A percentile compares a stretch with the other conserved stretches of the same genome.
Evolutionary conservation across 2,113 vertebrate species (phyloP).

Genomic region (Xyliphius kryptos): DNA sequence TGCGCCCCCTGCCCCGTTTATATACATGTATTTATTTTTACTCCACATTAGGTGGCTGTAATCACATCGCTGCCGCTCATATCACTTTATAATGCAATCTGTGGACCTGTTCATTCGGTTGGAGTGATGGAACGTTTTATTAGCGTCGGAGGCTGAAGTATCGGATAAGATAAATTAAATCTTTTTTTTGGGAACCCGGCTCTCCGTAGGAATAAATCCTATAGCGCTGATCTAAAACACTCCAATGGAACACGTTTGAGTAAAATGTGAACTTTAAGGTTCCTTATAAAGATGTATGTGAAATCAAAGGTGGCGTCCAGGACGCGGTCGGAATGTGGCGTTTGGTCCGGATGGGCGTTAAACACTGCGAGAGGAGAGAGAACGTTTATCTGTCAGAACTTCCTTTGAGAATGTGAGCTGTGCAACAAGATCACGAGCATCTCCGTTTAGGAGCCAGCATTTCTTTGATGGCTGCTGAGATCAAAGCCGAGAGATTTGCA

Average conservation of each 20-base stretch:
- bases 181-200: too few species aligned
- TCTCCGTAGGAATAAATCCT: too few species aligned
- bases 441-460: not conserved
- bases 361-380: too few species aligned
- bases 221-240: too few species aligned
- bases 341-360: too few species aligned
- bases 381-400: too few species aligned
- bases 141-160: conserved; percentile 32
- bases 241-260: too few species aligned
- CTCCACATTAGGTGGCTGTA: too few species aligned
- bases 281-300: conserved; percentile 21
- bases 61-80: too few species aligned
- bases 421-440: conserved; percentile 32
- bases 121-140: conserved; percentile 31
- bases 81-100: conserved; percentile 7
- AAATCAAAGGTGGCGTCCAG: conserved; percentile 34
- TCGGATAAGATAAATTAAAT: conserved; percentile 14
- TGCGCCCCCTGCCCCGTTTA: too few species aligned
- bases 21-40: too few species aligned
- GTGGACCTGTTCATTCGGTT: conserved; percentile 28
- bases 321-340: conserved; percentile 9
- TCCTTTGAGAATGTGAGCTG: not conserved
- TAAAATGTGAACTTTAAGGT: too few species aligned
- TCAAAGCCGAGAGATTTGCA: conserved; percentile 63
- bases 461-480: conserved; percentile 55